Base-by-base conservation (phyloP, 2,888 invertebrate species). In the Pseudococcus jackbeardsleyi region DNA sequence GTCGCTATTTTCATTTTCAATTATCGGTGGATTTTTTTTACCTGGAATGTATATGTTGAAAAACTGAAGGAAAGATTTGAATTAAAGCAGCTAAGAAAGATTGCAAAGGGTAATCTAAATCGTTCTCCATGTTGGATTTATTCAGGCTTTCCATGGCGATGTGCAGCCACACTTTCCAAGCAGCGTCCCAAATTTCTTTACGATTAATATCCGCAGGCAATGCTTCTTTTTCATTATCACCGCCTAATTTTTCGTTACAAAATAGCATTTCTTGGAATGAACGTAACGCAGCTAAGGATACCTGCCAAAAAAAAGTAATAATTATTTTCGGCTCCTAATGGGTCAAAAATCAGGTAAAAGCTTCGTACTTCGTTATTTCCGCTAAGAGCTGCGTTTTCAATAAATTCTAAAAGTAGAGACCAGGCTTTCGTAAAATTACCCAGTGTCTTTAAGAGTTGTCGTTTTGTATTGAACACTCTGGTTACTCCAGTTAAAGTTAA, bases 211-310 rank as follows among this genome's bases (percentile, higher is more conserved):
- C 88, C 26, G 88, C 33, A 11, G 64, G n/a, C 7, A 39, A 12
- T 19, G 50, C 3, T 15, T 72, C 72, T 87, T 46, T 26, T 11
- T 84, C 82, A 17, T 84, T 72, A 48, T 89, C 89, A n/a, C 46
- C 87, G 39, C 42, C 39, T 19, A 88, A 4, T 90, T 92, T 93
- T 91, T 94, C 94, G 90, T 94, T 94, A 82, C 93, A 91, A 90
- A 95, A 95, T 90, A 99, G 94, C 90, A 99, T 96, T 92, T 99
- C 99, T 93, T 99, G 99, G 92, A 99, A 97, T 17, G 98, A 98
- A 92, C 99, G 98, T 9, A 99, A 92, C 0, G 99, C 98, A 2
- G 99, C 98, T 90, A 99, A 94, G 0, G 99, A 98, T 1, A 97
- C 95, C 94, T 94, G 90, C 50, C 54, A 39, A 15, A 42, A 17